These are phyloP conservation scores for Clarias gariepinus DNA, from an alignment of 2,113 vertebrate species.

Conservation along the genomic window DNA sequence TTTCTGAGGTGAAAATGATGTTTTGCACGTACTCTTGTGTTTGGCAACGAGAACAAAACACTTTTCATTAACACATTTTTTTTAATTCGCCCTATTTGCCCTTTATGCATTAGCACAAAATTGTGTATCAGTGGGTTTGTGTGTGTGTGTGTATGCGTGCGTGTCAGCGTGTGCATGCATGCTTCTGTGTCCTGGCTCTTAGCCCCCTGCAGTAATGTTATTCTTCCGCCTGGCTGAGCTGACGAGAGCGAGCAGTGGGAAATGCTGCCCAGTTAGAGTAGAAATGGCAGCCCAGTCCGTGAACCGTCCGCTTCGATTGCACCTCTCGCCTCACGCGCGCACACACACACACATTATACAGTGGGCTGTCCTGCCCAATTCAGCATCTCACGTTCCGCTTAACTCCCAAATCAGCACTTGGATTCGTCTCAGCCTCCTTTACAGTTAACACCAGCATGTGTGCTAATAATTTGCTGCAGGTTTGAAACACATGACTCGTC, in stretches of 20 bases:
- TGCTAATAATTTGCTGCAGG: constrained; percentile 14
- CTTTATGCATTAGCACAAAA: constrained; percentile 20
- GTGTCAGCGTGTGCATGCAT: neutral
- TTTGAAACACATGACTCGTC: neutral
- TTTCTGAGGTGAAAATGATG: neutral
- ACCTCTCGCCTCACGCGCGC: constrained; percentile 41
- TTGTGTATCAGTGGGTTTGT: neutral
- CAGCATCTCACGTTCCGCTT: neutral
- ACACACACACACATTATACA: constrained; percentile 27
- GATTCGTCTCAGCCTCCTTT: neutral
- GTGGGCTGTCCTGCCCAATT: constrained; percentile 35
- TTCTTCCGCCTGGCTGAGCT: constrained; percentile 76
- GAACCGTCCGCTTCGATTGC: constrained; percentile 54
- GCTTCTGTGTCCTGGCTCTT: constrained; percentile 34
- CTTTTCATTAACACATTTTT: constrained; percentile 3
- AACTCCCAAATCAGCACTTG: constrained; percentile 19
- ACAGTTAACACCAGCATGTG: constrained; percentile 18
- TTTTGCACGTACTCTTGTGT: neutral
- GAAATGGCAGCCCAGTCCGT: constrained; percentile 64
- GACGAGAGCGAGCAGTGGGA: constrained; percentile 52
- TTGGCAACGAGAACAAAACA: neutral
- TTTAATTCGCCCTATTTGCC: constrained; percentile 15
- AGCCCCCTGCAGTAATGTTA: constrained; percentile 76
- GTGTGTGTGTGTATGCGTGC: neutral
- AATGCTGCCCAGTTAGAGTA: constrained; percentile 70